Base-by-base conservation (phyloP, 2,888 invertebrate species). In the Ornithoptera alexandrae region DNA sequence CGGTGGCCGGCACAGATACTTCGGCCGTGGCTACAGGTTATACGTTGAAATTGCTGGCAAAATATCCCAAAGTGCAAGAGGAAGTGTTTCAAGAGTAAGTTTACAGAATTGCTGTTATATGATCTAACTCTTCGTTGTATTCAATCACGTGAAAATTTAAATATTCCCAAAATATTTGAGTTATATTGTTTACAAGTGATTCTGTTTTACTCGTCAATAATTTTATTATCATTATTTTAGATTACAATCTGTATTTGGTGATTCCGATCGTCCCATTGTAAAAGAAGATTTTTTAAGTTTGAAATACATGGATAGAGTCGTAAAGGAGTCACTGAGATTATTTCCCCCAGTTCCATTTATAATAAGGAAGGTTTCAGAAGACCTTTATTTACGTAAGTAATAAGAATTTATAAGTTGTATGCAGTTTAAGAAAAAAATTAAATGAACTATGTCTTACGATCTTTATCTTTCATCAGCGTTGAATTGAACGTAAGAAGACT, bases 1-100 rank as follows among this genome's bases (percentile, higher is more conserved):
- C 93, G 67, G 79, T 94, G 18, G 94, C 94, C 24, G 94, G 94
- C 46, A 92, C 93, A 10, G 92, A 93, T 65, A 93, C 93, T 0
- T 90, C 93, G 1, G 91, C 93, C 0, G 86, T 89, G 0, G 84
- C 86, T 2, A 79, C 88, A 12, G 89, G 93, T 0, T 93, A 86
- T 74, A 88, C 90, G 0, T 73, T 93, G 61, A 84, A 86, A 74
- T 78, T 93, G 65, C 74, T 94, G 24, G 90, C 84, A 1, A 89
- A 87, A 70, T 89, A 93, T 72, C 93, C 92, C 24, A 82, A 90
- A 50, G 77, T 91, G 39, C 93, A 93, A 76, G 88, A 93, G n/a
- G 88, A 82, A 73, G 81, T 89, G 1, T 85, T 85, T 72, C 71
- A 88, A 74, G 92, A 93, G 92, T 92, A 78, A 86, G 92, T 22